These are phyloP conservation scores for Melanerpes aurifrons DNA, from an alignment of 2,113 vertebrate species.

Conservation along the genomic window DNA sequence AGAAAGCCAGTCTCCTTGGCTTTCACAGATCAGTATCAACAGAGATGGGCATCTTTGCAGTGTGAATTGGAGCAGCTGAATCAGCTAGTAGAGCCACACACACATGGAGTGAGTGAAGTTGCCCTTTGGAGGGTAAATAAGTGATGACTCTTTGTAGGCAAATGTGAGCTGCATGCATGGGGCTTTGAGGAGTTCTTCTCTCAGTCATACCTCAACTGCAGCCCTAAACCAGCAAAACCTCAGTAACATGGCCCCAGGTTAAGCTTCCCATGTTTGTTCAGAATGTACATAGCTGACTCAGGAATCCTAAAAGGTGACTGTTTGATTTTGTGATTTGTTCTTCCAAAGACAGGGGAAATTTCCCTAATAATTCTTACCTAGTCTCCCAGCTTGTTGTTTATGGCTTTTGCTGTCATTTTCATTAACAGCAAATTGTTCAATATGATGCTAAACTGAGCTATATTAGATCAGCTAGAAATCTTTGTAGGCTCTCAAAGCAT, in stretches of 20 bases:
- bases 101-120: not conserved
- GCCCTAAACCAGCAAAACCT: not conserved
- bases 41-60: not conserved
- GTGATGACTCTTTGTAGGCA: accelerated
- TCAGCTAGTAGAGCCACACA: not conserved
- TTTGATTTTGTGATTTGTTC: constrained; percentile 37
- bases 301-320: constrained; percentile 1
- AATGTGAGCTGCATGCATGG: not conserved
- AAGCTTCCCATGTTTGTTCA: not conserved
- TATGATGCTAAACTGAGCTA: constrained; percentile 74
- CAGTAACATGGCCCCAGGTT: not conserved
- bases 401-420: constrained; percentile 71
- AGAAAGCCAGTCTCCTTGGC: not conserved
- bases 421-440: constrained; percentile 77
- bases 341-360: constrained; percentile 41
- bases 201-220: not conserved
- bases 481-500: constrained; percentile 77
- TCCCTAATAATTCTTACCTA: constrained; percentile 37
- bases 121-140: not conserved
- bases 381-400: constrained; percentile 67
- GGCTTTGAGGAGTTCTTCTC: not conserved
- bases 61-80: not conserved
- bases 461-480: constrained; percentile 80
- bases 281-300: not conserved
- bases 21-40: not conserved